Conservation (phyloP, 2,113 vertebrate genomes). For the Sapajus apella region DNA sequence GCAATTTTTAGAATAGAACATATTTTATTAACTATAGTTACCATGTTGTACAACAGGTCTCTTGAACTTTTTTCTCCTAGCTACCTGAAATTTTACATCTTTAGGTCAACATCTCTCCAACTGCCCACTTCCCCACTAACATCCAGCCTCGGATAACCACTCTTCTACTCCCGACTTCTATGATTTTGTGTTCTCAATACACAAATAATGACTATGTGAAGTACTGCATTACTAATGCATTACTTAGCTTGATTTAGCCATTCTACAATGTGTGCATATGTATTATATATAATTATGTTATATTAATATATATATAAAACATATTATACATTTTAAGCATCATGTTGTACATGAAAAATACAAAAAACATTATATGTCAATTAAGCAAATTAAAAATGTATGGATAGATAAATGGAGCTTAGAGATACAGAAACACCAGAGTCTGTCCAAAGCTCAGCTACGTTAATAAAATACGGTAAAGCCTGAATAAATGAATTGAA, state of each 20-base stretch:
- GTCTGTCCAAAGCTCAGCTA: background rate
- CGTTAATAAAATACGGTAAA: background rate
- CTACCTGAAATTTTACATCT: background rate
- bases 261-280: background rate
- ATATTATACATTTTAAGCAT: no score
- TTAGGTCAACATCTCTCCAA: background rate
- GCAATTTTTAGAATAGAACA: background rate
- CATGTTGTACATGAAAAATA: background rate
- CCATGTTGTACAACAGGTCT: background rate
- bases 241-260: background rate
- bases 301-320: no score
- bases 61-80: background rate
- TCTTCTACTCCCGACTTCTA: background rate
- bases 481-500: background rate
- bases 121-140: background rate
- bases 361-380: background rate
- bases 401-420: background rate
- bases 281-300: no score
- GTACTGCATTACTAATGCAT: background rate
- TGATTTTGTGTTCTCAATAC: background rate
- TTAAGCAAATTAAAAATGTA: background rate
- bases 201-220: background rate
- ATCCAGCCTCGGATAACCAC: background rate
- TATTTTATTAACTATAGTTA: background rate
- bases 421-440: background rate